These are phyloP conservation scores for Muscicapa adusta DNA, from an alignment of 2,113 vertebrate genomes.

Conservation along the genomic window DNA sequence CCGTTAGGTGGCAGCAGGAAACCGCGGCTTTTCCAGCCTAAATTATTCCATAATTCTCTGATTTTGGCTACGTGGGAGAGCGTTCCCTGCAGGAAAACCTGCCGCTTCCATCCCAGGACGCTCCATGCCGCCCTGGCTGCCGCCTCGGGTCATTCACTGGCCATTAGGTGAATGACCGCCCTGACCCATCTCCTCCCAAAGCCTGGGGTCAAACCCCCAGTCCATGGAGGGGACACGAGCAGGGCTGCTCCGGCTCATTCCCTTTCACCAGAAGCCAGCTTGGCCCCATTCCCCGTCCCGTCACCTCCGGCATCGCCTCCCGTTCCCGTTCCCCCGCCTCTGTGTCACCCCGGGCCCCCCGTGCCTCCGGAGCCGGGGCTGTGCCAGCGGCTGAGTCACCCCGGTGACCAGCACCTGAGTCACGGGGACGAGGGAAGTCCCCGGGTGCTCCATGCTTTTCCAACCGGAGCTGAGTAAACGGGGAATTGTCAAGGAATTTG, in stretches of 20 bases:
- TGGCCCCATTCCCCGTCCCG: background rate
- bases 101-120: accelerated
- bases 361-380: background rate
- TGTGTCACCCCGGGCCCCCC: background rate
- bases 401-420: constrained; percentile 55
- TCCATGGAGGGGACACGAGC: accelerated
- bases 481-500: constrained; percentile 40
- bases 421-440: constrained; percentile 35
- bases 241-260: background rate
- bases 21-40: background rate
- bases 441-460: background rate
- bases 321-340: background rate
- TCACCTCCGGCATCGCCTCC: background rate
- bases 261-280: background rate
- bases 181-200: background rate
- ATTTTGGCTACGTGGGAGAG: background rate
- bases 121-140: background rate
- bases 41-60: background rate
- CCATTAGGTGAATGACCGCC: accelerated
- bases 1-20: constrained; percentile 57
- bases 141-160: background rate
- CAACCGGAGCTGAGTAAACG: constrained; percentile 60
- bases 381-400: constrained; percentile 37
- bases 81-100: background rate
- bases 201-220: background rate